phyloP scores from a whole-genome alignment of 2,888 invertebrate species.

The Netelia melanura region DNA sequence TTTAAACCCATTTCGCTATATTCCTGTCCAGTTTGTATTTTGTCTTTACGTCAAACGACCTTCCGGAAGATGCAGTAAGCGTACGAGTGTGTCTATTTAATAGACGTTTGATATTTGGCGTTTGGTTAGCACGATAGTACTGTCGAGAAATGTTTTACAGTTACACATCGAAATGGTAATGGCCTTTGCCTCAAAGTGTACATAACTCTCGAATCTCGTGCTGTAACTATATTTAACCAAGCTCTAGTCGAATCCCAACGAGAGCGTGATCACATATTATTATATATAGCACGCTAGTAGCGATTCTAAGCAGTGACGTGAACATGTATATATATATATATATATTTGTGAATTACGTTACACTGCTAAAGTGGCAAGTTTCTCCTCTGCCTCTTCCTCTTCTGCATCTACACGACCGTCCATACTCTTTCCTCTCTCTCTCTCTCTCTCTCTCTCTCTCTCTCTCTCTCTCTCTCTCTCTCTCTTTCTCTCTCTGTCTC shows the following conservation, averaged over 20 bases:
- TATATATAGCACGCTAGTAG: conserved; percentile 16
- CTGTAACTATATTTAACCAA: conserved; percentile 60
- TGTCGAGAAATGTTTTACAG: conserved; percentile 51
- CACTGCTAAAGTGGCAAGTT: conserved; percentile 45
- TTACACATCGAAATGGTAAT: conserved; percentile 49
- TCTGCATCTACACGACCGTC: neutral
- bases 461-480: too few species aligned
- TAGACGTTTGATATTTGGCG: neutral
- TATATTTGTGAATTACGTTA: conserved; percentile 56
- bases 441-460: too few species aligned
- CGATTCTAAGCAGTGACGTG: conserved; percentile 37
- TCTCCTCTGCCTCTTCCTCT: conserved; percentile 11
- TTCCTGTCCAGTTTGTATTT: neutral
- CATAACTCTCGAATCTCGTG: conserved; percentile 47
- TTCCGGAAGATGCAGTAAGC: neutral
- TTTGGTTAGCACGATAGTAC: conserved; percentile 36
- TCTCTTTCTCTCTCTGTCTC: too few species aligned
- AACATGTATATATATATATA: conserved; percentile 23
- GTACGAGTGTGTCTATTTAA: conserved; percentile 6
- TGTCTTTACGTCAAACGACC: conserved; percentile 39
- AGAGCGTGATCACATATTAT: conserved; percentile 32
- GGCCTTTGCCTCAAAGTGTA: conserved; percentile 59
- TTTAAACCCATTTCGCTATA: neutral
- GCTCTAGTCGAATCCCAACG: conserved; percentile 38
- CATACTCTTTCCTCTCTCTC: conserved; percentile 2